phyloP scores from a whole-genome alignment of 2,113 vertebrate genomes.

The Brevimyrus niger region DNA sequence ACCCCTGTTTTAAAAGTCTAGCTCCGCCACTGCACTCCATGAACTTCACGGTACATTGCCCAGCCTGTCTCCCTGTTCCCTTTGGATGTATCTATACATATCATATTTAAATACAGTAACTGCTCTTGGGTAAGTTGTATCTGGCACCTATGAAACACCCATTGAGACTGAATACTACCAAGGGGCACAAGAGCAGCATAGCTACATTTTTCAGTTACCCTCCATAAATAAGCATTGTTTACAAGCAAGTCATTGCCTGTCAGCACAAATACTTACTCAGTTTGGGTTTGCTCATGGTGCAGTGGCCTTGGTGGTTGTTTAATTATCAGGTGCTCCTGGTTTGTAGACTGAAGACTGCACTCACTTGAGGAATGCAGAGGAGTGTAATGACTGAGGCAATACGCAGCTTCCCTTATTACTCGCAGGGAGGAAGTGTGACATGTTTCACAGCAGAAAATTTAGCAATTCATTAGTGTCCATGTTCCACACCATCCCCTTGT shows the following conservation, averaged over 20 bases:
- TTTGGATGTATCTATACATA: not conserved
- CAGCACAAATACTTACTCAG: conserved; percentile 36
- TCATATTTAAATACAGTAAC: not conserved
- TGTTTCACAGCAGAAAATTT: not conserved
- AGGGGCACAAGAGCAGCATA: not conserved
- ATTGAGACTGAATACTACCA: not conserved
- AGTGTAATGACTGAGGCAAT: not conserved
- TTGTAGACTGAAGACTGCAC: no score
- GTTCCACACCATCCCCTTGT: not conserved
- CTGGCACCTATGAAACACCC: not conserved
- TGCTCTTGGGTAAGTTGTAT: not conserved
- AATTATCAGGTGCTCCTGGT: not conserved
- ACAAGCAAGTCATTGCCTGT: not conserved
- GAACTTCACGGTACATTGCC: not conserved
- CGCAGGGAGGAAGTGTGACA: not conserved
- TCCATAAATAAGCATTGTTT: not conserved
- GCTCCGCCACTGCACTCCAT: no score
- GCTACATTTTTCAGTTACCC: not conserved
- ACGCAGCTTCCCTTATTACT: not conserved
- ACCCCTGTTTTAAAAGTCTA: no score
- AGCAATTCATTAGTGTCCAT: not conserved
- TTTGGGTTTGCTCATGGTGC: conserved; percentile 45
- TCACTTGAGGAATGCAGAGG: not conserved
- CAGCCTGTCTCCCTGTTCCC: not conserved
- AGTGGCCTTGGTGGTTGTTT: not conserved